Base-by-base conservation (phyloP, 2,888 invertebrate species). In the Diachrysia chrysitis region DNA sequence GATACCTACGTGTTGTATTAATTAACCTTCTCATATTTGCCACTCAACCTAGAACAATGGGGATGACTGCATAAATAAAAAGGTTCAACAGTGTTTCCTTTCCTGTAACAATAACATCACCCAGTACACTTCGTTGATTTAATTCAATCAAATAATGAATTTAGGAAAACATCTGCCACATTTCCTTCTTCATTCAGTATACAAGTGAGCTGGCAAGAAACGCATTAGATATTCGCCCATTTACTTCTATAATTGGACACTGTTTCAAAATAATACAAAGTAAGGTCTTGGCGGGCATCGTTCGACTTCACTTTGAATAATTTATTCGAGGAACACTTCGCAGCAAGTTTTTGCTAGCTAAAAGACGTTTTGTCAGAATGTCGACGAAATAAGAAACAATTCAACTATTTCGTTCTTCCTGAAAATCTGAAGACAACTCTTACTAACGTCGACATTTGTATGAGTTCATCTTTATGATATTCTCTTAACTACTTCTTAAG, bases 291-390 rank as follows among this genome's bases (percentile, higher is more conserved):
- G 23, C 37, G 10, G 17, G 46, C 48, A 29, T 42, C 32, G 53
- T 58, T 54, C 29, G 71, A 73, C 67, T 73, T 67, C 21, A 59
- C 19, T 29, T 53, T 65, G 64, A 63, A 71, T 64, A 66, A 73
- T 64, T 67, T 63, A 65, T 60, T 53, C 57, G 17, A 6, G n/a
- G 21, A 70, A 37, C 66, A 42, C 70, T 69, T 62, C 21, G 54
- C 21, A 60, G 42, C 46, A 57, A 69, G 69, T 72, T 74, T 62
- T 72, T 65, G 73, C 37, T 25, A 54, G 51, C 29, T 53, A 73
- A 58, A 60, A 62, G 59, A 59, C 63, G 48, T 64, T 71, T 65
- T 60, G 57, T 57, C 57, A 63, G 55, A 68, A 54, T 65, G 67
- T 65, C 65, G 63, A 62, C 56, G n/a, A 63, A 60, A 63, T 58